Evolutionary conservation across 2,113 vertebrate genomes (phyloP), one percentile per base, ranked within the genome.

Genomic region (Pipra filicauda): DNA sequence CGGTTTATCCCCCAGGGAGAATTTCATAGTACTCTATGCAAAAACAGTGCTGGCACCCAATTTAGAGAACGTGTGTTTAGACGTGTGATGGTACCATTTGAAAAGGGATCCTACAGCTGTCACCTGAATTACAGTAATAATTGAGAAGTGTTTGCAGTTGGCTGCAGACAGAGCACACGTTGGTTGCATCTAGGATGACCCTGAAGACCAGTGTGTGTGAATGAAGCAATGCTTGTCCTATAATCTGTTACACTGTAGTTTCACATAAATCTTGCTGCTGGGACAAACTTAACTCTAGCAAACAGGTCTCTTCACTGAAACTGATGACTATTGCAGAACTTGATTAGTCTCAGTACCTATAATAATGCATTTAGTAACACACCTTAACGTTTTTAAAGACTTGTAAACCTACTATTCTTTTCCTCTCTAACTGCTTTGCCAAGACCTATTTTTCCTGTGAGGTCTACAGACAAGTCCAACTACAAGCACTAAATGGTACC

Each of bases 371-470:
- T 88, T 65, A 44, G 52, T 85, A 52, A 72, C 30, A 30, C 1
- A 1, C 54, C 75, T 76, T 24, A 46, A 22, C 71, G 18, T 79
- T 76, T 78, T 83, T 80, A 66, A 88, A 93, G 37, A 64, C 26
- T 31, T 86, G 33, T 64, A 67, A 51, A 67, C 66, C 43, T 73
- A 12, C 46, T 80, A 11, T 59, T 90, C n/a, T 92, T 92, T 92
- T 52, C 26, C 26, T 74, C 26, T 85, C 31, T 46, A 74, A 79
- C 37, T 85, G 51, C 28, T 39, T 95, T 91, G 51, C 64, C 59
- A 81, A 91, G 49, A 88, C 54, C 48, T 76, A 1, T 92, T 93
- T 88, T 51, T 95, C 69, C 28, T 92, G 67, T 88, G 73, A 79
- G 54, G 75, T 88, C 78, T 80, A 43, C 46, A 74, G 72, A 39